Evolutionary conservation across 1,140 invertebrate genomes (phyloP).

Genomic region (Aleiodes sp.): DNA sequence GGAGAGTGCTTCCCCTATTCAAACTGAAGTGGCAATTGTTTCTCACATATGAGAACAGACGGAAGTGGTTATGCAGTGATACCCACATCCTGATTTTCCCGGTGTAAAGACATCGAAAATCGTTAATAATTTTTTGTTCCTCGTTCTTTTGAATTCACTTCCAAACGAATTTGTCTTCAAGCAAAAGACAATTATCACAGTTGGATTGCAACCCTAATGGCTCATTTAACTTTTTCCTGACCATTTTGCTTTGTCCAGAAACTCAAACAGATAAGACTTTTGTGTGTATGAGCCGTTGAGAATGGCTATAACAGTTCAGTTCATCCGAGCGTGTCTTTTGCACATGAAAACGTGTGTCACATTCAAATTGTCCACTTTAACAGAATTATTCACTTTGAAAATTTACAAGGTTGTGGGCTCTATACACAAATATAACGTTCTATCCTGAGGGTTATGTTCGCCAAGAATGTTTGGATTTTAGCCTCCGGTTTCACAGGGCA

Average conservation of each 20-base stretch:
- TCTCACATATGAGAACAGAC: neutral
- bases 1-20: neutral
- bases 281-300: no score
- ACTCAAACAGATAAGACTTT: neutral
- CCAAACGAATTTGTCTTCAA: neutral
- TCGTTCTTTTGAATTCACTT: no score
- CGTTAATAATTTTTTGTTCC: neutral
- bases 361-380: neutral
- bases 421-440: neutral
- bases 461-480: neutral
- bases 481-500: neutral
- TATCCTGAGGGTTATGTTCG: conserved; percentile 1
- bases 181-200: neutral
- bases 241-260: conserved; percentile 1
- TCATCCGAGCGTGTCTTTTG: neutral
- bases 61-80: neutral
- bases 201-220: neutral
- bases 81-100: neutral
- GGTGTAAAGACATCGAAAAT: neutral
- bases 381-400: conserved; percentile 6
- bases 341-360: neutral
- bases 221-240: neutral
- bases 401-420: neutral
- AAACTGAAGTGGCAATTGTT: neutral
- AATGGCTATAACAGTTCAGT: no score